Evolutionary conservation across 2,888 invertebrate species (phyloP).

Genomic region (Eledona agricola): DNA sequence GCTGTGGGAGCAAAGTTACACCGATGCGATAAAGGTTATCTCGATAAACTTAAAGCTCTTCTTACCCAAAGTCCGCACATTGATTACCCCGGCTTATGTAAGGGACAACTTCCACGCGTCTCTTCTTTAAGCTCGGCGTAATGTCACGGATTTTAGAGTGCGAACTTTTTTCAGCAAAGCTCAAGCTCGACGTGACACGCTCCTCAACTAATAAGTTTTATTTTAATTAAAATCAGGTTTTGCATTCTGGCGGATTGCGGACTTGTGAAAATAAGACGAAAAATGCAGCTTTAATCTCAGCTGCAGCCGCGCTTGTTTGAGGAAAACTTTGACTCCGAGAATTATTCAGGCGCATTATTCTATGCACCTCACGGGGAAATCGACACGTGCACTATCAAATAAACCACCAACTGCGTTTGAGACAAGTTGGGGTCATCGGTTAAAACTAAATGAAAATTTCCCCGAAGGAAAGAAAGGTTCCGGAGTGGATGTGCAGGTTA

Average conservation of each 20-base stretch:
- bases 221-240: constrained; percentile 5
- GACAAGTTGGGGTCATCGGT: no score
- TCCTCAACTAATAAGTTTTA: constrained; percentile 8
- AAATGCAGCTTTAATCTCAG: constrained; percentile 22
- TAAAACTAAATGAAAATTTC: constrained; percentile 14
- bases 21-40: constrained; percentile 20
- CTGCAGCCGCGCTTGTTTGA: constrained; percentile 13
- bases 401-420: no score
- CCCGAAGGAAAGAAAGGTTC: constrained; percentile 6
- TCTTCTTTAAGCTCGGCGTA: background rate
- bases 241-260: constrained; percentile 17
- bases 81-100: constrained; percentile 11
- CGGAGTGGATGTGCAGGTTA: constrained; percentile 17
- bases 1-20: constrained; percentile 18
- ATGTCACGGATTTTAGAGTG: no score
- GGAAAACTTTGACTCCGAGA: constrained; percentile 9
- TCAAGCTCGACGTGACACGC: constrained; percentile 1
- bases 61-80: constrained; percentile 19
- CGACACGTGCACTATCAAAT: constrained; percentile 33
- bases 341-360: constrained; percentile 9
- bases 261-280: constrained; percentile 22
- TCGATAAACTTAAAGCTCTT: constrained; percentile 15
- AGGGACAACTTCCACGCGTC: constrained; percentile 10
- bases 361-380: constrained; percentile 27
- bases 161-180: no score